Evolutionary conservation across 1,140 invertebrate species (phyloP).

Genomic region (Ephestia elutella): DNA sequence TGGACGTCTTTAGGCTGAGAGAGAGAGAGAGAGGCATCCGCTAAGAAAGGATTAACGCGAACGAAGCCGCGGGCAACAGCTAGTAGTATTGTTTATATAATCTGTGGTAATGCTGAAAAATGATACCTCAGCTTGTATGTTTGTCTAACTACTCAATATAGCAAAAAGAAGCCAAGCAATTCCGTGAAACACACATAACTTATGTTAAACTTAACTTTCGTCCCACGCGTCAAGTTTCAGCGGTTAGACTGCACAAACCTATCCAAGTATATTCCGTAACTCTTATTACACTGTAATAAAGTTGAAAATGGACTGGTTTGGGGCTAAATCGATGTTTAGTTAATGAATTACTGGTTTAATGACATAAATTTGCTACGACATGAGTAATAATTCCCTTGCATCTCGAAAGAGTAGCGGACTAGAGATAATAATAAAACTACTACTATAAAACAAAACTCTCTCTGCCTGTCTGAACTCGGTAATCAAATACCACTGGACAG

Average conservation of each 20-base stretch:
- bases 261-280: not conserved
- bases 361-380: not conserved
- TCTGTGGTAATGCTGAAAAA: too few relatives aligned
- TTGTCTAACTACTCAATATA: not conserved
- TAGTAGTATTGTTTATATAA: too few relatives aligned
- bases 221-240: slow-evolving; percentile 48
- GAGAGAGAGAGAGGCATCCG: too few relatives aligned
- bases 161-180: not conserved
- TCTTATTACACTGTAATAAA: not conserved
- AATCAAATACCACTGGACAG: too few relatives aligned
- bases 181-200: not conserved
- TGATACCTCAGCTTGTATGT: too few relatives aligned
- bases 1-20: too few relatives aligned
- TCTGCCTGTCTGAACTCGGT: too few relatives aligned
- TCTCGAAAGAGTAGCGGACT: not conserved
- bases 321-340: not conserved
- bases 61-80: too few relatives aligned
- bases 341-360: not conserved
- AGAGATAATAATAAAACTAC: not conserved
- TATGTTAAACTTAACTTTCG: not conserved
- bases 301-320: not conserved
- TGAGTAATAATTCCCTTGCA: not conserved
- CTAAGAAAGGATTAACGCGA: too few relatives aligned
- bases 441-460: not conserved
- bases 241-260: slow-evolving; percentile 28